phyloP scores from a whole-genome alignment of 2,797 vertebrate species.

The Ptychobarbus kaznakovi region DNA sequence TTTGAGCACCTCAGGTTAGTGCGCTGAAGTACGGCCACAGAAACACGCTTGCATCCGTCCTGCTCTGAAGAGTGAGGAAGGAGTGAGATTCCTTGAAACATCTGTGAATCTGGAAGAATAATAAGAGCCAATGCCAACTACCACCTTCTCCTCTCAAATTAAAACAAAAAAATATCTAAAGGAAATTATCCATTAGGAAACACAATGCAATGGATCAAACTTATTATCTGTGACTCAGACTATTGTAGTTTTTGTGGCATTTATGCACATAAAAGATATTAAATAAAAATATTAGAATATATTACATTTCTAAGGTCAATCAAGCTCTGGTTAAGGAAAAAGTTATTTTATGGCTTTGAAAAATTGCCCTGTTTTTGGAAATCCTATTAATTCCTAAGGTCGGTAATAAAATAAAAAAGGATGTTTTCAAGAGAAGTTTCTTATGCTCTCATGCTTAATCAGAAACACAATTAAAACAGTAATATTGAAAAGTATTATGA shows the following conservation, averaged over 20 bases:
- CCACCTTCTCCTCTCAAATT: slow-evolving; percentile 42
- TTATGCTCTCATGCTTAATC: background rate
- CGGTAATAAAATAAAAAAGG: background rate
- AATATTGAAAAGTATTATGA: too few species aligned
- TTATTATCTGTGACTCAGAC: slow-evolving; percentile 54
- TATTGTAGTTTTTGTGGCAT: slow-evolving; percentile 50
- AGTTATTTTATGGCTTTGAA: background rate
- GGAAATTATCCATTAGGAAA: slow-evolving; percentile 65
- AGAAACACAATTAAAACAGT: background rate
- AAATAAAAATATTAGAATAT: slow-evolving; percentile 19
- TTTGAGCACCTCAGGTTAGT: slow-evolving; percentile 69
- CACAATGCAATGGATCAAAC: slow-evolving; percentile 53
- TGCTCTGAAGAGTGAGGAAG: slow-evolving; percentile 51
- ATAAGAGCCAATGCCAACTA: slow-evolving; percentile 56
- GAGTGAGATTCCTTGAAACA: slow-evolving; percentile 61
- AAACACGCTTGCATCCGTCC: background rate
- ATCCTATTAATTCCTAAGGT: background rate
- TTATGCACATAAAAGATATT: slow-evolving; percentile 40
- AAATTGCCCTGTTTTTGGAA: background rate
- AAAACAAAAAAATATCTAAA: slow-evolving; percentile 56
- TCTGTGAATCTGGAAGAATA: slow-evolving; percentile 63
- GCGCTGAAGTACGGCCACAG: slow-evolving; percentile 37
- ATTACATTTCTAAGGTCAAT: background rate
- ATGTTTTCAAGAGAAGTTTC: background rate
- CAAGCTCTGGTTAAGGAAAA: slow-evolving; percentile 25